These are phyloP conservation scores for Anhinga anhinga DNA, from an alignment of 2,113 vertebrate genomes.

Conservation along the genomic window DNA sequence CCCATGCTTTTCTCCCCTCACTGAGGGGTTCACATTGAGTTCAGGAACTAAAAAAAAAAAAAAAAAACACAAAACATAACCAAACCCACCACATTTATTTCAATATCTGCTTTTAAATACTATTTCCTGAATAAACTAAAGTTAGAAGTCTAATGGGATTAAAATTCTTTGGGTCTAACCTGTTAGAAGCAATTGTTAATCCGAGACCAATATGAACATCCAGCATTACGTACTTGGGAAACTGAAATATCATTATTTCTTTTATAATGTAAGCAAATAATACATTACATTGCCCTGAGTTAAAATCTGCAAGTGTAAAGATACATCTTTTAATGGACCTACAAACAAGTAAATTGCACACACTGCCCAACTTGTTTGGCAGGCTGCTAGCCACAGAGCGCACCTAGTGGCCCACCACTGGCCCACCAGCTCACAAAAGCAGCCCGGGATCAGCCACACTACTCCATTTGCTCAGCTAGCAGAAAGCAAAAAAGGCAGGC, in stretches of 20 bases:
- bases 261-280: neutral
- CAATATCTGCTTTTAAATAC: neutral
- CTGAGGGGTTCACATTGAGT: neutral
- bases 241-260: neutral
- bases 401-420: neutral
- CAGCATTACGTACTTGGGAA: neutral
- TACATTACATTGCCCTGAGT: neutral
- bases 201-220: neutral
- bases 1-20: neutral
- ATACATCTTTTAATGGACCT: neutral
- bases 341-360: neutral
- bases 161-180: neutral
- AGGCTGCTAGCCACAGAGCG: neutral
- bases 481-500: neutral
- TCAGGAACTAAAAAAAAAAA: neutral
- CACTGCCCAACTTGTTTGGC: neutral
- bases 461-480: neutral
- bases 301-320: neutral
- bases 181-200: neutral
- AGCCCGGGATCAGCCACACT: neutral
- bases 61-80: too few relatives aligned
- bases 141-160: neutral
- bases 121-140: neutral
- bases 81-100: too few relatives aligned
- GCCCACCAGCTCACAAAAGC: neutral